phyloP scores from a whole-genome alignment of 1,140 invertebrate genomes.

The Apocrypta bakeri region DNA sequence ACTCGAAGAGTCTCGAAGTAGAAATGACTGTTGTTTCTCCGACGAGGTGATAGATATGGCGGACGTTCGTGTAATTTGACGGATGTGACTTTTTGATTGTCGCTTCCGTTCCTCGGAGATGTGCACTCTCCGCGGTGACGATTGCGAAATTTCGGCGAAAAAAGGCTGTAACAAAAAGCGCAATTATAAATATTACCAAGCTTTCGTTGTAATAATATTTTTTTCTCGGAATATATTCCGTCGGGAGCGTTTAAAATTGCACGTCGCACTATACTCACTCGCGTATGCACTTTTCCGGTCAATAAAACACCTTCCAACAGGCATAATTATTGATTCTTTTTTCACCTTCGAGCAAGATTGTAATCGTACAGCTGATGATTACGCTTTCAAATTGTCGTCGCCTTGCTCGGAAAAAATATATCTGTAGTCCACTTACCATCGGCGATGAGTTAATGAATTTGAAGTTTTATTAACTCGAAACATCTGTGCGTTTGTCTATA shows the following conservation, averaged over 20 bases:
- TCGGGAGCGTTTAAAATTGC: too few species aligned
- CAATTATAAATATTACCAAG: too few species aligned
- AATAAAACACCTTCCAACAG: neutral
- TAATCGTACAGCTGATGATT: neutral
- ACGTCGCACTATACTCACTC: neutral
- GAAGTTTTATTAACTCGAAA: too few species aligned
- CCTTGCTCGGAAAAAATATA: neutral
- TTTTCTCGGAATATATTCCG: neutral
- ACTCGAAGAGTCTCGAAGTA: neutral
- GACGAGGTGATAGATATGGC: neutral
- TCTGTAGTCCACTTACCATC: too few species aligned
- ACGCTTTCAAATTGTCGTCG: neutral
- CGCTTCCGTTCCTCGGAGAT: neutral
- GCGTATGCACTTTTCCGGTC: neutral
- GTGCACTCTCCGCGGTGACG: neutral
- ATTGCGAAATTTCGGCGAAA: conserved; percentile 1
- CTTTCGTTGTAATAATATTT: neutral
- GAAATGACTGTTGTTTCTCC: neutral
- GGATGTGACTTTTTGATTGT: neutral
- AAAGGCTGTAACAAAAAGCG: too few species aligned
- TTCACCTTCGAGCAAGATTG: neutral
- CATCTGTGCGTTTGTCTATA: too few species aligned
- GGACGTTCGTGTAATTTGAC: neutral
- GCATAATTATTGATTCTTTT: neutral
- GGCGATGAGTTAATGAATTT: too few species aligned